Percentiles rank a stretch among this genome's conserved stretches.
Conservation (phyloP, 2,888 invertebrate species). For the Monochamus alternatus region DNA sequence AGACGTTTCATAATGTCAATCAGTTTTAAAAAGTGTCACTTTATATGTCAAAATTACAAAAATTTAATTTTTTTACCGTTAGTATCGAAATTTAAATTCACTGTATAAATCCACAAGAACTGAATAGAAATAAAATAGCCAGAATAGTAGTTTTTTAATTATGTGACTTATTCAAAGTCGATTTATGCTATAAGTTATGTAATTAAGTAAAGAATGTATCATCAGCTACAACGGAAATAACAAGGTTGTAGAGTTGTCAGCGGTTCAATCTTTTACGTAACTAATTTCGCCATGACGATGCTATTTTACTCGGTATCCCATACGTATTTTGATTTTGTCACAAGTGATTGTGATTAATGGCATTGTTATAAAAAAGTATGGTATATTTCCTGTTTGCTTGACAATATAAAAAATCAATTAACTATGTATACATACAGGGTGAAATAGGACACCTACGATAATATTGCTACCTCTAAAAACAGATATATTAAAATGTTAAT, state of each 20-base stretch:
- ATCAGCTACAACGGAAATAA: constrained; percentile 41
- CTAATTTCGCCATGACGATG: constrained; percentile 26
- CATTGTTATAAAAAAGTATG: constrained; percentile 24
- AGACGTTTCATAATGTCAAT: too few relatives aligned
- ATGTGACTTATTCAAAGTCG: not conserved
- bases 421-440: not conserved
- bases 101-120: too few relatives aligned
- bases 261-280: constrained; percentile 35
- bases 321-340: constrained; percentile 28
- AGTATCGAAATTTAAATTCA: too few relatives aligned
- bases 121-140: not conserved
- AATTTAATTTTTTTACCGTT: too few relatives aligned
- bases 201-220: constrained; percentile 26
- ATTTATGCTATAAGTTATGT: not conserved
- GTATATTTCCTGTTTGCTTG: constrained; percentile 23
- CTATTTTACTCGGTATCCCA: constrained; percentile 17
- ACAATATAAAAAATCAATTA: constrained; percentile 18
- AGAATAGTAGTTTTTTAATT: not conserved
- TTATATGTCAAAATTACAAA: too few relatives aligned
- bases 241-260: constrained; percentile 36
- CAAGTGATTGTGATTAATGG: constrained; percentile 9
- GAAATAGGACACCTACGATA: not conserved
- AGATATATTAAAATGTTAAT: too few relatives aligned
- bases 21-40: too few relatives aligned
- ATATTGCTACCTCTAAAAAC: too few relatives aligned